phyloP scores from a whole-genome alignment of 2,888 invertebrate species.

The Aleiodes alternator region DNA sequence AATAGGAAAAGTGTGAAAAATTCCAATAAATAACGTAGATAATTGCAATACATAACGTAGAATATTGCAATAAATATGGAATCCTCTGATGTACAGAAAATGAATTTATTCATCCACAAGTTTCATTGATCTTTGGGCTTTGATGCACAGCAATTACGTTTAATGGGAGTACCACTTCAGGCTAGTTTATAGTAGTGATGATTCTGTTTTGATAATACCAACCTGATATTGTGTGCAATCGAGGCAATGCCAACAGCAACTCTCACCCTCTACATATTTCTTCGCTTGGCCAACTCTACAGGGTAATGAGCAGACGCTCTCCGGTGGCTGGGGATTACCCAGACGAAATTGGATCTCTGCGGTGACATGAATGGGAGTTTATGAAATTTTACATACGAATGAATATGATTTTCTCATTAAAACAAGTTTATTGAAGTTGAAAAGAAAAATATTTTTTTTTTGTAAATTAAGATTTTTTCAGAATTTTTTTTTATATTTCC shows the following conservation, averaged over 20 bases:
- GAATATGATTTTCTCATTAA: no score
- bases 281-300: constrained; percentile 93
- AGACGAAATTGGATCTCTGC: constrained; percentile 90
- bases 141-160: constrained; percentile 3
- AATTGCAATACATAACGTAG: background rate
- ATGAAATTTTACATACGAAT: no score
- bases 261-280: constrained; percentile 94
- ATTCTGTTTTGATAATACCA: constrained; percentile 62
- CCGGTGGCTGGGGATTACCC: constrained; percentile 86
- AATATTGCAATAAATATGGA: background rate
- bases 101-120: background rate
- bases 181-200: background rate
- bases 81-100: background rate
- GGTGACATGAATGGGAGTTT: constrained; percentile 51
- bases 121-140: background rate
- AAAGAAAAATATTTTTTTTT: no score
- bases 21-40: background rate
- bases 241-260: constrained; percentile 96
- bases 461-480: no score
- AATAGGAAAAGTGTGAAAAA: background rate
- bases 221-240: constrained; percentile 92
- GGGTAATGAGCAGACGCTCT: constrained; percentile 93
- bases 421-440: constrained; percentile 2
- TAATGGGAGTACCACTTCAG: background rate
- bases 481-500: no score